Percentiles rank a stretch among this genome's conserved stretches.
phyloP scores from a whole-genome alignment of 1,140 invertebrate genomes.

The Antheraea pernyi region DNA sequence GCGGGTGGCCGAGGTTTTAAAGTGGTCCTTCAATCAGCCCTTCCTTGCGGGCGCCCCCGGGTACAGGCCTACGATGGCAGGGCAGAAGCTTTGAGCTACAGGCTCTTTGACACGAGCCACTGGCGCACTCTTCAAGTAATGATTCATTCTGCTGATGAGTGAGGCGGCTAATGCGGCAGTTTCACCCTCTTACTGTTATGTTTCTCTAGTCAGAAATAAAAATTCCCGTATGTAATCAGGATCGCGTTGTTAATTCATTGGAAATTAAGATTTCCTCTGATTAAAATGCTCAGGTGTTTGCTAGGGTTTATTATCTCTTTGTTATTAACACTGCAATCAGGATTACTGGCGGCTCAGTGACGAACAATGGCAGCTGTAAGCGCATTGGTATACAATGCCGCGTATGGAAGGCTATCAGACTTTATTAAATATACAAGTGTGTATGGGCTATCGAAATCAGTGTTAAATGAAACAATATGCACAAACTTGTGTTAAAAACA shows the following conservation, averaged over 20 bases:
- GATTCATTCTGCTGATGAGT: conserved; percentile 78
- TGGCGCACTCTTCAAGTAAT: conserved; percentile 78
- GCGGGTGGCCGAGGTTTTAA: conserved; percentile 73
- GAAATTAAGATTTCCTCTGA: no score
- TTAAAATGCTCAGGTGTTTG: no score
- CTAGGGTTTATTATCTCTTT: not conserved
- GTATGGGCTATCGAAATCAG: no score
- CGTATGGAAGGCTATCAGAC: no score
- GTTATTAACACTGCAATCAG: conserved; percentile 14
- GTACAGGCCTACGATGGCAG: conserved; percentile 26
- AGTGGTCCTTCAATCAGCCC: conserved; percentile 77
- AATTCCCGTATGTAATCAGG: not conserved
- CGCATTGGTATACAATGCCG: no score
- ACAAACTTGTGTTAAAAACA: no score
- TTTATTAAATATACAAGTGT: no score
- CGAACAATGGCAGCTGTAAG: no score
- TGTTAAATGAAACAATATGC: no score
- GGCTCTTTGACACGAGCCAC: conserved; percentile 77
- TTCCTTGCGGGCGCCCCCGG: conserved; percentile 59
- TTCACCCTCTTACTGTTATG: no score
- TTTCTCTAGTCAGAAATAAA: not conserved
- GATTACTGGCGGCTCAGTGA: conserved; percentile 8
- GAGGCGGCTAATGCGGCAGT: conserved; percentile 70
- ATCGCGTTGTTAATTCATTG: no score
- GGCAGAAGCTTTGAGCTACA: conserved; percentile 71